A percentile compares a stretch with the other conserved stretches of the same genome.
Evolutionary conservation across 2,797 vertebrate species (phyloP).

Genomic region (Sebastes itinus): DNA sequence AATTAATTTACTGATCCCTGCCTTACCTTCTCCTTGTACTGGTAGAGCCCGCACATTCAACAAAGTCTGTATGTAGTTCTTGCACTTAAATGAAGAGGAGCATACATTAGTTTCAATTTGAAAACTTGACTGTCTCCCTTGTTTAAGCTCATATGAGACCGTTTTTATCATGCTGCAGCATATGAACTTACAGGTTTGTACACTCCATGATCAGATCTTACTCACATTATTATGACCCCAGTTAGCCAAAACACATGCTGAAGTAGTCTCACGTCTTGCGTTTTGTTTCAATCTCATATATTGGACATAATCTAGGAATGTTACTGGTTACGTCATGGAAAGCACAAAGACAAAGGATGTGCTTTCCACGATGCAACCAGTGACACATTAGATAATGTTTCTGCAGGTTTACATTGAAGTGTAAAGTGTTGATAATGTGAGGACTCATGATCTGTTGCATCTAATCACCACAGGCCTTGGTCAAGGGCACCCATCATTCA

Average conservation of each 20-base stretch:
- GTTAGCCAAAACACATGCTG: background rate
- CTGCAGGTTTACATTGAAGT: background rate
- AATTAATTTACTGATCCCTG: slow-evolving; percentile 6
- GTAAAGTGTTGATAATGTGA: background rate
- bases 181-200: background rate
- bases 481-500: background rate
- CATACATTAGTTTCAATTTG: background rate
- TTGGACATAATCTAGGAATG: background rate
- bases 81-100: background rate
- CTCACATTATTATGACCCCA: background rate
- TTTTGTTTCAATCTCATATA: background rate
- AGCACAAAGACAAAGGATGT: too few relatives aligned
- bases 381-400: background rate
- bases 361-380: too few relatives aligned
- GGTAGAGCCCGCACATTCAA: background rate
- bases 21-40: background rate
- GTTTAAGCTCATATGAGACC: background rate
- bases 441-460: background rate
- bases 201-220: background rate
- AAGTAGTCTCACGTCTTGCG: background rate
- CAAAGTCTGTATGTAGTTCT: background rate
- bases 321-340: too few relatives aligned
- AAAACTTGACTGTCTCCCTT: background rate
- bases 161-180: background rate
- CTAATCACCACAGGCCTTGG: background rate